These are phyloP conservation scores for Neotragus pygmaeus DNA, from an alignment of 2,113 vertebrate genomes.

Conservation along the genomic window DNA sequence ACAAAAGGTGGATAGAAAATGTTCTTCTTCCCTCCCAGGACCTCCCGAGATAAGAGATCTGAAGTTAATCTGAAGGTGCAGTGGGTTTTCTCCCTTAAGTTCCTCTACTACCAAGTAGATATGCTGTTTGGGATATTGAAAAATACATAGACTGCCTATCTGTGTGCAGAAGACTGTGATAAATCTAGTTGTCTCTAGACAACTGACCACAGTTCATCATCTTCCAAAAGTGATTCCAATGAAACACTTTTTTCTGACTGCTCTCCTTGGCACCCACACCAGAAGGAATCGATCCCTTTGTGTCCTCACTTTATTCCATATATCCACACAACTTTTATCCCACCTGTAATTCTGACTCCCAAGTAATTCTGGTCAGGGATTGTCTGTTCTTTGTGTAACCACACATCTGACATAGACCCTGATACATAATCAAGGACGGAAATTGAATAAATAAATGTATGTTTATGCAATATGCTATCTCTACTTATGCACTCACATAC, in stretches of 20 bases:
- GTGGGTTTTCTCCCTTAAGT: background rate
- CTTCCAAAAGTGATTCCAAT: background rate
- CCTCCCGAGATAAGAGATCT: background rate
- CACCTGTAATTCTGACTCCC: background rate
- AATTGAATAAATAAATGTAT: background rate
- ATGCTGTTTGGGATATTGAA: background rate
- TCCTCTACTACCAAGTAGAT: background rate
- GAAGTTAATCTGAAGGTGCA: background rate
- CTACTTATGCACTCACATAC: background rate
- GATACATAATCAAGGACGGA: background rate
- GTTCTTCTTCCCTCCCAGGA: background rate
- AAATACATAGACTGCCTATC: background rate
- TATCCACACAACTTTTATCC: background rate
- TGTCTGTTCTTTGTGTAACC: background rate
- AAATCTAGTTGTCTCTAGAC: background rate
- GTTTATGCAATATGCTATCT: background rate
- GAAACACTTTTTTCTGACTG: background rate
- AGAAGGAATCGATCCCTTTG: background rate
- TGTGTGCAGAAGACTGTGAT: background rate
- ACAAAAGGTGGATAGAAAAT: background rate
- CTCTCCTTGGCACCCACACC: background rate
- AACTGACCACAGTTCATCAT: background rate
- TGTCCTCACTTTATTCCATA: background rate
- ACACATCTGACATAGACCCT: background rate
- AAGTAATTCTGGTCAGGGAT: background rate